These are phyloP conservation scores for Glaucopsyche alexis DNA, from an alignment of 2,888 invertebrate genomes.

Conservation along the genomic window DNA sequence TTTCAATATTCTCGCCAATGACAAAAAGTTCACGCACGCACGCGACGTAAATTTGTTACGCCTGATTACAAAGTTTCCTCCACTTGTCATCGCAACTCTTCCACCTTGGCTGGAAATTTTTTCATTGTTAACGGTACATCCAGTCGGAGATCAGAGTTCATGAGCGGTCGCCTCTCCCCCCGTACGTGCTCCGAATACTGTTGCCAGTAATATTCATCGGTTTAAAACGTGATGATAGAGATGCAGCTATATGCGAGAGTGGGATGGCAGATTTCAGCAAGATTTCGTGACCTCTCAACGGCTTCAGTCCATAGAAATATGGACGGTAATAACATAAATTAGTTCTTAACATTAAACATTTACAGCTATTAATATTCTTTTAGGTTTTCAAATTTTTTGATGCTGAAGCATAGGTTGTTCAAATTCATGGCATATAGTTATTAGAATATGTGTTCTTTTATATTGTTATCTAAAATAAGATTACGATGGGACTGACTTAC, in stretches of 20 bases:
- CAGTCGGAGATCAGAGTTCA: constrained; percentile 75
- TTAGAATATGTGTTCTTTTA: too few species aligned
- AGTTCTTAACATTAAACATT: constrained; percentile 81
- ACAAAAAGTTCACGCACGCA: constrained; percentile 55
- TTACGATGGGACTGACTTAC: too few species aligned
- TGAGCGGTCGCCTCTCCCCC: constrained; percentile 64
- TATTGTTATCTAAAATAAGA: too few species aligned
- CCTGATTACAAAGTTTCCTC: constrained; percentile 74
- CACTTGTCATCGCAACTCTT: constrained; percentile 76
- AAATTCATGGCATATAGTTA: too few species aligned
- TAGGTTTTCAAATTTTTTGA: background rate
- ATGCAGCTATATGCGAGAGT: constrained; percentile 52
- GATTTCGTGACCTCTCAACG: constrained; percentile 79
- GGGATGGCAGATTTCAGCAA: constrained; percentile 58
- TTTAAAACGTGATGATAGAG: constrained; percentile 65
- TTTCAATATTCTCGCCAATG: constrained; percentile 31
- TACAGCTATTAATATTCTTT: constrained; percentile 35
- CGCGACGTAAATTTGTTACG: constrained; percentile 74
- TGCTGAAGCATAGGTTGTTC: too few species aligned
- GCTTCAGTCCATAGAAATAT: constrained; percentile 78
- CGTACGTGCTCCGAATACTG: constrained; percentile 74
- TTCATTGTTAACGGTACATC: constrained; percentile 72
- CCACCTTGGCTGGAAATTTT: constrained; percentile 66
- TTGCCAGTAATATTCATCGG: constrained; percentile 73
- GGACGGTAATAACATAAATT: constrained; percentile 80